These are phyloP conservation scores for Chaetodon trifasciatus DNA, from an alignment of 2,797 vertebrate genomes.

Conservation along the genomic window DNA sequence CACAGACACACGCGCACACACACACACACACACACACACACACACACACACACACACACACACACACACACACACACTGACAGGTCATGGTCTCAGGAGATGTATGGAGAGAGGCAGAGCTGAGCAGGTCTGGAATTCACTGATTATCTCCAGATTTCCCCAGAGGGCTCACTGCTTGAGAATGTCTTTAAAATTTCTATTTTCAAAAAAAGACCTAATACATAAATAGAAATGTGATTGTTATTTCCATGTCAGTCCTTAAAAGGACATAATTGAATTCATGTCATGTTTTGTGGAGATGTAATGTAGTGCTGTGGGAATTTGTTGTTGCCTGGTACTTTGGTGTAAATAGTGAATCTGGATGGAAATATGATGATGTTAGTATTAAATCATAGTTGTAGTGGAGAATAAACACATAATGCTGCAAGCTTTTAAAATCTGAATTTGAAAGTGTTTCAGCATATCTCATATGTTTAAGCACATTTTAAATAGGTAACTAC, in stretches of 20 bases:
- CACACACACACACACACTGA: conserved; percentile 49
- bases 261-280: conserved; percentile 46
- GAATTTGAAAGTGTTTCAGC: background rate
- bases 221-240: conserved; percentile 52
- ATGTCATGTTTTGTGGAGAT: conserved; percentile 11
- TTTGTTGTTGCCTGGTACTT: conserved; percentile 17
- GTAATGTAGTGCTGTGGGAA: background rate
- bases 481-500: background rate
- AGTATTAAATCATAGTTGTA: background rate
- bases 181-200: conserved; percentile 55
- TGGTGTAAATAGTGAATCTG: background rate
- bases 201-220: conserved; percentile 50
- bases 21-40: background rate
- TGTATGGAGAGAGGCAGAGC: conserved; percentile 52
- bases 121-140: conserved; percentile 69
- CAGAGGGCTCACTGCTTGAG: conserved; percentile 49
- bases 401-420: background rate
- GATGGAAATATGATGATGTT: background rate
- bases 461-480: background rate
- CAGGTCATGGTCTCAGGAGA: conserved; percentile 65
- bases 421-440: background rate
- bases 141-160: conserved; percentile 82
- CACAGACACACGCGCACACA: background rate
- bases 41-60: conserved; percentile 34
- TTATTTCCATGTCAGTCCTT: conserved; percentile 42